Base-by-base conservation (phyloP, 2,888 invertebrate genomes). In the Stenoptilia bipunctidactyla region DNA sequence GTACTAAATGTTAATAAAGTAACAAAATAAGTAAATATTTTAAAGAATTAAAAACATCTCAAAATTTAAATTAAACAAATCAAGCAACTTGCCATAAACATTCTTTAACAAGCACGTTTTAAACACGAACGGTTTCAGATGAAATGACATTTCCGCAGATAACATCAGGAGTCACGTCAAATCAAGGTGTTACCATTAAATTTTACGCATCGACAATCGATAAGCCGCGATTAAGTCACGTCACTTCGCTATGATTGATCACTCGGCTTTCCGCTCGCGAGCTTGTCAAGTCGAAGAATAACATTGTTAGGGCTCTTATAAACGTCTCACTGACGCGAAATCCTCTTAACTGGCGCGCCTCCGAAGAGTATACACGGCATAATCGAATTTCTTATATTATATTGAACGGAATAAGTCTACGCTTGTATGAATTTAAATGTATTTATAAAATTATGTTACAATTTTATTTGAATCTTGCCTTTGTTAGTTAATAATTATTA, bases 211-310 rank as follows among this genome's bases (percentile, higher is more conserved):
- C 58, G 61, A 59, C 53, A 58, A 50, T 56, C 55, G 54, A 52
- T 53, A 55, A 48, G 47, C 44, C 46, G 39, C 41, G 42, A 49
- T 54, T 52, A 50, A 52, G 54, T 38, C 53, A 48, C 75, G 60
- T 43, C 73, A 62, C 72, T 76, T 55, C 45, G 51, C 47, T 55
- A 74, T 80, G 80, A 80, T 79, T 77, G 77, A 82, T 82, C 68
- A 66, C 57, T 52, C 58, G 58, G 62, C 60, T 67, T 59, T 59
- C 66, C 66, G 58, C 49, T 55, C 52, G 55, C 58, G 59, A 60
- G 69, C 72, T 72, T 75, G 76, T 75, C 75, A 75, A 65, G 66
- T 50, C 67, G 65, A 70, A 76, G 74, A 82, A 83, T 77, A 80
- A 80, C 77, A 77, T 72, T 82, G 77, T 74, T 71, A 71, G 62